These are phyloP conservation scores for Epistrophe eligans DNA, from an alignment of 2,888 invertebrate species.

Conservation along the genomic window DNA sequence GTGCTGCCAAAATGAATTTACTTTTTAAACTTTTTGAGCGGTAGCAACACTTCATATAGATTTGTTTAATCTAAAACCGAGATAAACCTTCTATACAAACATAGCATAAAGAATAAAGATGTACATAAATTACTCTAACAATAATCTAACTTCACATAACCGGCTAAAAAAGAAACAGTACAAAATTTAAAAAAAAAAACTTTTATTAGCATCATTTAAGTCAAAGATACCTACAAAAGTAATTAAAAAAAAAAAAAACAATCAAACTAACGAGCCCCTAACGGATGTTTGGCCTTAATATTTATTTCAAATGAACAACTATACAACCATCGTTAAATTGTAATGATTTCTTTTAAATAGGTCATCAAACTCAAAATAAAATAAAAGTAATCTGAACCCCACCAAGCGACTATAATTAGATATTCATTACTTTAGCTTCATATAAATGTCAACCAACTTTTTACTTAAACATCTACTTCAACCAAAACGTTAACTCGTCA, in stretches of 20 bases:
- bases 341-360: conserved; percentile 1
- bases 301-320: not conserved
- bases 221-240: not conserved
- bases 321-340: not conserved
- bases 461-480: too few relatives aligned
- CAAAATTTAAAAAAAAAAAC: too few relatives aligned
- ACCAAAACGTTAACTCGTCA: not conserved
- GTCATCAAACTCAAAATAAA: conserved; percentile 8
- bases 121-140: too few relatives aligned
- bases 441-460: not conserved
- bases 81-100: too few relatives aligned
- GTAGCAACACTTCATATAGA: too few relatives aligned
- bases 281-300: not conserved
- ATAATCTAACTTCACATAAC: too few relatives aligned
- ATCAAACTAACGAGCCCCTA: not conserved
- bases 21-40: too few relatives aligned
- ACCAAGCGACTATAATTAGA: too few relatives aligned
- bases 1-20: too few relatives aligned
- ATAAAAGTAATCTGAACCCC: not conserved
- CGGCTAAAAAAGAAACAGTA: too few relatives aligned
- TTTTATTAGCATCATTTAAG: not conserved
- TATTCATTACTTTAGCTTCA: conserved; percentile 1
- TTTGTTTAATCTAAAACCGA: too few relatives aligned
- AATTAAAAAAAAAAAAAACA: not conserved
- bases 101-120: too few relatives aligned